phyloP scores from a whole-genome alignment of 2,888 invertebrate species.

The Adelphocoris suturalis region DNA sequence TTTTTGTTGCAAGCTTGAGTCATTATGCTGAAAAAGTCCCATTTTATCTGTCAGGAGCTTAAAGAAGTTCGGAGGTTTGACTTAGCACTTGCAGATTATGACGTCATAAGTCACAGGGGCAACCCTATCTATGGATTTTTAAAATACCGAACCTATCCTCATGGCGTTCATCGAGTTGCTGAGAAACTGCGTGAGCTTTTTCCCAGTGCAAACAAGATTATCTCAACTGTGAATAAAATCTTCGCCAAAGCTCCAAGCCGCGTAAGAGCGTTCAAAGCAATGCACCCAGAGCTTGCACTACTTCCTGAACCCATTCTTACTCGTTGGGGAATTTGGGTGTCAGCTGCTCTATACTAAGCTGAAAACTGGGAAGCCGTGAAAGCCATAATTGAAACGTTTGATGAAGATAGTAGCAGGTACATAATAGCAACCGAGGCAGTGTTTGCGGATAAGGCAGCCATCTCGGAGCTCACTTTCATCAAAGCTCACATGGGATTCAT shows the following conservation, averaged over 20 bases:
- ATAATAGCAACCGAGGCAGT: constrained; percentile 20
- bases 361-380: constrained; percentile 36
- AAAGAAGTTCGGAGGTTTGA: too few relatives aligned
- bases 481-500: constrained; percentile 55
- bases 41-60: too few relatives aligned
- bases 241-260: constrained; percentile 65
- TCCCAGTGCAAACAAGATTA: constrained; percentile 45
- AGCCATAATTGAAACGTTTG: constrained; percentile 42
- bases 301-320: constrained; percentile 70
- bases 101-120: too few relatives aligned
- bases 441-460: constrained; percentile 12
- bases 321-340: constrained; percentile 71
- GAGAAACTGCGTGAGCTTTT: constrained; percentile 40
- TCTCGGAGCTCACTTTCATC: constrained; percentile 14
- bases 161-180: constrained; percentile 62
- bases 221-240: constrained; percentile 58
- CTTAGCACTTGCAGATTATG: too few relatives aligned
- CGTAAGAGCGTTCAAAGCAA: constrained; percentile 57
- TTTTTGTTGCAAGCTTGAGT: too few relatives aligned
- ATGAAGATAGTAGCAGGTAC: constrained; percentile 28
- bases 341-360: constrained; percentile 59
- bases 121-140: too few relatives aligned
- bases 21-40: too few relatives aligned
- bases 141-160: too few relatives aligned
- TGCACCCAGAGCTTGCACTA: constrained; percentile 58